phyloP scores from a whole-genome alignment of 2,113 vertebrate genomes.

The Microcebus ravelobensis region DNA sequence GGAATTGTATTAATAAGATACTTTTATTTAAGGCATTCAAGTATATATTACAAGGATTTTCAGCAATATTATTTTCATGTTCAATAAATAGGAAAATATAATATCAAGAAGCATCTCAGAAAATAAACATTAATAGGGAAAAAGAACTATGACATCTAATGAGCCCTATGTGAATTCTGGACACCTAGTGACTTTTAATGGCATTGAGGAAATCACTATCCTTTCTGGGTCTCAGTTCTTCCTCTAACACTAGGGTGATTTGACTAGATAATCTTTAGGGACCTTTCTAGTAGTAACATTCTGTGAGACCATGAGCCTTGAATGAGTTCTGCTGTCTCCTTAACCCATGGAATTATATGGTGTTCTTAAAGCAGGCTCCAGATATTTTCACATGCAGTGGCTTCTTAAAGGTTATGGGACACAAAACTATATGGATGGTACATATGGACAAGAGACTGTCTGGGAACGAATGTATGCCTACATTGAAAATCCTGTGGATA shows the following conservation, averaged over 20 bases:
- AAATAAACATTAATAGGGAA: background rate
- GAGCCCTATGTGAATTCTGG: background rate
- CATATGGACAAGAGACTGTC: background rate
- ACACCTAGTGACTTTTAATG: background rate
- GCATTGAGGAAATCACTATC: background rate
- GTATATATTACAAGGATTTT: background rate
- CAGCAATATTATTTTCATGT: background rate
- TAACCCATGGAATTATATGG: background rate
- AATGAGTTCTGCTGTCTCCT: background rate
- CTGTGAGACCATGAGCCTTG: background rate
- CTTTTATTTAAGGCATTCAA: constrained; percentile 29
- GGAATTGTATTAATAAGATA: background rate
- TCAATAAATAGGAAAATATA: background rate
- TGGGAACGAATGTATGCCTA: background rate
- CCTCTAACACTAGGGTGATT: background rate
- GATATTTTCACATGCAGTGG: background rate
- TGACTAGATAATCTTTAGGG: background rate
- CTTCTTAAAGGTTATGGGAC: background rate
- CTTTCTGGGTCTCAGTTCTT: background rate
- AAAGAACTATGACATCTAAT: background rate
- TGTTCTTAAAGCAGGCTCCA: background rate
- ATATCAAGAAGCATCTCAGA: background rate
- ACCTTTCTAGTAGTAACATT: background rate
- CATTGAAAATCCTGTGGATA: background rate
- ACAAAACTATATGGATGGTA: background rate